A percentile compares a stretch with the other conserved stretches of the same genome.
These are phyloP conservation scores for Cylas formicarius DNA, from an alignment of 1,140 invertebrate genomes.

Conservation along the genomic window DNA sequence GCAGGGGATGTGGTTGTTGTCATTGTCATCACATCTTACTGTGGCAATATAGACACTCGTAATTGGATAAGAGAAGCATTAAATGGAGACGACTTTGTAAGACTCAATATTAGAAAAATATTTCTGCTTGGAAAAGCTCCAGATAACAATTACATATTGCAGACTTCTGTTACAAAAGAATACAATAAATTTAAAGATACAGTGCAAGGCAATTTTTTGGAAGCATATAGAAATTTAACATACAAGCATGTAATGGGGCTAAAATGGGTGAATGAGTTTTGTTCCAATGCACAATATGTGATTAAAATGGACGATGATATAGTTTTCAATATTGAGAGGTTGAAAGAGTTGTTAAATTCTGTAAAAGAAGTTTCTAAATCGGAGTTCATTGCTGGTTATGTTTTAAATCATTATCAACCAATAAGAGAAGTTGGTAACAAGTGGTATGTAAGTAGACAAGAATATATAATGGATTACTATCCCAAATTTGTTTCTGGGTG, in stretches of 20 bases:
- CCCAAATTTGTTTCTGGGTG: slow-evolving; percentile 75
- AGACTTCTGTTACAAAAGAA: slow-evolving; percentile 56
- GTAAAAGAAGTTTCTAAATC: slow-evolving; percentile 15
- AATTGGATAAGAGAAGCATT: slow-evolving; percentile 62
- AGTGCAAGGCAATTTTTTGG: slow-evolving; percentile 72
- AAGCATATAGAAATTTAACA: slow-evolving; percentile 79
- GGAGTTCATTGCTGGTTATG: slow-evolving; percentile 57
- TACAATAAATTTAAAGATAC: slow-evolving; percentile 59
- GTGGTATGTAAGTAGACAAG: slow-evolving; percentile 67
- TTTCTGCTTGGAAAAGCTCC: slow-evolving; percentile 64
- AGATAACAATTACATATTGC: slow-evolving; percentile 47
- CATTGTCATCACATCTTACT: slow-evolving; percentile 69
- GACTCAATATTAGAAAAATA: slow-evolving; percentile 53
- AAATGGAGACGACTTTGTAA: slow-evolving; percentile 46
- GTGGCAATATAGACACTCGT: slow-evolving; percentile 60
- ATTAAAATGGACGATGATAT: slow-evolving; percentile 89
- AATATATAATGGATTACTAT: slow-evolving; percentile 57
- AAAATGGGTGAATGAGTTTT: slow-evolving; percentile 63
- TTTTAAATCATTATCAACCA: slow-evolving; percentile 57
- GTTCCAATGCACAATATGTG: slow-evolving; percentile 57
- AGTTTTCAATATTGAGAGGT: slow-evolving; percentile 64
- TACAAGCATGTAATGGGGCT: slow-evolving; percentile 84
- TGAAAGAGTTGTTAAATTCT: slow-evolving; percentile 43
- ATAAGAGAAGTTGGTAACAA: slow-evolving; percentile 62
- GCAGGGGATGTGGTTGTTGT: slow-evolving; percentile 37